Evolutionary conservation across 2,888 invertebrate species (phyloP), one percentile per base, ranked within the genome.

Genomic region (Metacarcinus magister): DNA sequence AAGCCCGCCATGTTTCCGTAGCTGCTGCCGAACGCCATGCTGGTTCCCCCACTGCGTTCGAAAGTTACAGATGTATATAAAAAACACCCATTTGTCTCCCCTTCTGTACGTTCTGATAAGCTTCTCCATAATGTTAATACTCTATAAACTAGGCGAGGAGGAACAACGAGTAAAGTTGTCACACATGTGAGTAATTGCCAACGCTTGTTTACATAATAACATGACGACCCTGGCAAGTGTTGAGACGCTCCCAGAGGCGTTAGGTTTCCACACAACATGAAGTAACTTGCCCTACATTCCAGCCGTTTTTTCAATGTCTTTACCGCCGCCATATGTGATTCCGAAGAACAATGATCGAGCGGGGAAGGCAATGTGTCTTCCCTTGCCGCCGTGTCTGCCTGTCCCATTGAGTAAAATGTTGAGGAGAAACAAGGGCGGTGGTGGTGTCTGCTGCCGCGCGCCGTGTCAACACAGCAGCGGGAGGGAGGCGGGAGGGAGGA

Each of bases 221-320:
- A 91, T 28, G 46, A 91, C 91, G 48, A 91, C n/a, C 46, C n/a
- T 16, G 48, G 91, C 91, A 91, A 91, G 91, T 10, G 91, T 91
- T 91, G 91, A 48, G 48, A 91, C 48, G 91, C 23, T 44, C 48
- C 48, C 91, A 28, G 48, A 44, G 44, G 44, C 44, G 91, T 48
- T 28, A 48, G 48, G 48, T 54, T 48, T 92, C 48, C 19, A 87
- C 87, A 2, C 16, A 32, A 87, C 87, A 39, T 39, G 8, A 87
- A 87, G 7, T 87, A 19, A 87, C 87, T 87, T 39, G 87, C 39
- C 39, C 87, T 87, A 39, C 39, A 87, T 87, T 87, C 87, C 32
- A 39, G 87, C 39, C 2, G 87, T 19, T 39, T 75, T 32, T 87
- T 39, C 39, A 39, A 19, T 87, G 87, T 39, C 87, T 87, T 39